These are phyloP conservation scores for Wasmannia auropunctata DNA, from an alignment of 1,140 invertebrate species.

Conservation along the genomic window DNA sequence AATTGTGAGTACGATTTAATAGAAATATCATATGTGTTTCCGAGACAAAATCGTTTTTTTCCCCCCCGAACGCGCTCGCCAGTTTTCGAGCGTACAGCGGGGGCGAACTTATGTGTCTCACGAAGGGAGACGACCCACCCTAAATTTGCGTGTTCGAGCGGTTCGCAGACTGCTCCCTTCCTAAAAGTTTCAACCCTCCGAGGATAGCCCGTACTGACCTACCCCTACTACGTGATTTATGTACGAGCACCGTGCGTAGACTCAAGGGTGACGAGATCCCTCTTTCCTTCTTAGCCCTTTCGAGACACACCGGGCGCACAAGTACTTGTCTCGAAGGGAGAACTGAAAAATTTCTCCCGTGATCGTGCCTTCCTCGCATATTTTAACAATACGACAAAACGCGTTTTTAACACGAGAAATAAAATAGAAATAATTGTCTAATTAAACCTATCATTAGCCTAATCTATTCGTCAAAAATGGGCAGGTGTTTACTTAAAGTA, in stretches of 20 bases:
- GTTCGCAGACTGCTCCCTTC: conserved; percentile 73
- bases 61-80: neutral
- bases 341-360: conserved; percentile 68
- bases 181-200: conserved; percentile 82
- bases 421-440: neutral
- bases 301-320: conserved; percentile 60
- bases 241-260: conserved; percentile 75
- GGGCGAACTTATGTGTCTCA: conserved; percentile 54
- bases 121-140: conserved; percentile 80
- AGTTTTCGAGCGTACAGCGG: conserved; percentile 23
- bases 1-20: neutral
- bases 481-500: neutral
- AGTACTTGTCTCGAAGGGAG: conserved; percentile 64
- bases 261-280: conserved; percentile 72
- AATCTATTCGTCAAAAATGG: neutral
- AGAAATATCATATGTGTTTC: conserved; percentile 8
- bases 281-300: conserved; percentile 72
- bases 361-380: conserved; percentile 58
- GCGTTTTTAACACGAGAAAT: conserved; percentile 9
- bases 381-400: conserved; percentile 52
- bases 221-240: conserved; percentile 83
- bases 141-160: conserved; percentile 84
- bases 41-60: neutral
- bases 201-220: conserved; percentile 82
- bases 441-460: neutral